Evolutionary conservation across 2,113 vertebrate genomes (phyloP).

Genomic region (Herpetotheres cachinnans): DNA sequence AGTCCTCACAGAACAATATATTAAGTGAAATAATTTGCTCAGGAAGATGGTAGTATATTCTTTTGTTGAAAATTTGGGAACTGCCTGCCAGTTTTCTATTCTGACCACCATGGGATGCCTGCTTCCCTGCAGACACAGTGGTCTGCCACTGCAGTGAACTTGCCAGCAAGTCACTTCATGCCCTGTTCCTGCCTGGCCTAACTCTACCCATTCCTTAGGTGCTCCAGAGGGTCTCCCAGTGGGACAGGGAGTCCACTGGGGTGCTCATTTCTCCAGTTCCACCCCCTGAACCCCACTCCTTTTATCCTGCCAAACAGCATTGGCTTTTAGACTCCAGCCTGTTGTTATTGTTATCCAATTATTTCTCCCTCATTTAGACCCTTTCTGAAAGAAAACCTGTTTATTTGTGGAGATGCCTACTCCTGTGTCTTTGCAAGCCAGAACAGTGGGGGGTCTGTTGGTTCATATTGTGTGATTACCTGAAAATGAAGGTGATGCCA

Average conservation of each 20-base stretch:
- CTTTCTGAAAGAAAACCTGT: neutral
- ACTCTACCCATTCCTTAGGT: neutral
- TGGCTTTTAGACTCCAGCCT: neutral
- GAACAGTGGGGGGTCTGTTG: accelerated
- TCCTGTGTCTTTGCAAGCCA: neutral
- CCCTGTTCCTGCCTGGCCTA: neutral
- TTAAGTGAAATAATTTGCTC: neutral
- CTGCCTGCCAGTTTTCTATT: neutral
- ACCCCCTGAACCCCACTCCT: neutral
- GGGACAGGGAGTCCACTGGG: accelerated
- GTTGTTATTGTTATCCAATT: neutral
- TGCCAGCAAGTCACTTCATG: neutral
- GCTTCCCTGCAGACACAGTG: neutral
- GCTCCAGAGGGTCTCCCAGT: neutral
- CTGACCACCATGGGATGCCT: neutral
- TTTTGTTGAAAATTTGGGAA: neutral
- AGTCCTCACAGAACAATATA: neutral
- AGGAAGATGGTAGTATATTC: neutral
- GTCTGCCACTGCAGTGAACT: neutral
- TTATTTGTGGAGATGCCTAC: neutral
- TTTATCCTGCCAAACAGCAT: neutral
- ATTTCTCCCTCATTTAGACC: neutral
- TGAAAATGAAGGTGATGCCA: neutral
- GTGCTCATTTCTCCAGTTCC: neutral
- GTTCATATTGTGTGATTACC: neutral